Conservation (phyloP, 2,113 vertebrate genomes). For the Hemiscyllium ocellatum region DNA sequence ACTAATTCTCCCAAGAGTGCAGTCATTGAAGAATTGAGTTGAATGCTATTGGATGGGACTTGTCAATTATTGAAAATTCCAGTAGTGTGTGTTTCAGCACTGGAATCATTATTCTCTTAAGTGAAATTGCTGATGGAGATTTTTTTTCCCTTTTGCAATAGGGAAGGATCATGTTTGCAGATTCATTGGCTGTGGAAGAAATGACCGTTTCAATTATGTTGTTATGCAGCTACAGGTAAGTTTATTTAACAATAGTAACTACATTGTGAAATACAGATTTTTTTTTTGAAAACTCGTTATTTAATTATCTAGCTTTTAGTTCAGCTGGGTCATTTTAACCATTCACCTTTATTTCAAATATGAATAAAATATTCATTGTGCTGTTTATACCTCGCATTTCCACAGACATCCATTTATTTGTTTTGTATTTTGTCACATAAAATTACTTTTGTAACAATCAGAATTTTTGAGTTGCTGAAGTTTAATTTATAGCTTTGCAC, state of each 20-base stretch:
- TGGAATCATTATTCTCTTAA: background rate
- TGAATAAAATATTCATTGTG: background rate
- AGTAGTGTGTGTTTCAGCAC: background rate
- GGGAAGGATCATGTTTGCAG: slow-evolving; percentile 96
- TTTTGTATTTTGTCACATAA: background rate
- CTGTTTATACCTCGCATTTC: background rate
- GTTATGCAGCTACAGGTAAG: slow-evolving; percentile 97
- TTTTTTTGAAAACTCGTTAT: background rate
- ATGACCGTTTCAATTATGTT: slow-evolving; percentile 96
- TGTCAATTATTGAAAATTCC: background rate
- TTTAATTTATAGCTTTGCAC: background rate
- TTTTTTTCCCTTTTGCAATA: slow-evolving; percentile 46
- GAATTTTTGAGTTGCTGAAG: background rate
- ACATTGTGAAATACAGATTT: background rate
- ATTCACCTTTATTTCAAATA: background rate
- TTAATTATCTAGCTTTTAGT: background rate
- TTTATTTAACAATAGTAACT: slow-evolving; percentile 40
- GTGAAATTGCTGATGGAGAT: background rate
- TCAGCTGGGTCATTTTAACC: background rate
- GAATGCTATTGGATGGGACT: background rate
- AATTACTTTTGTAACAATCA: background rate
- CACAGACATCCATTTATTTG: background rate
- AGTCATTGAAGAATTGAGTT: background rate
- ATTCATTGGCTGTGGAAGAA: slow-evolving; percentile 94
- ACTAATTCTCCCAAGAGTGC: background rate